Conservation (phyloP, 2,888 invertebrate genomes). For the Pinctada fucata region DNA sequence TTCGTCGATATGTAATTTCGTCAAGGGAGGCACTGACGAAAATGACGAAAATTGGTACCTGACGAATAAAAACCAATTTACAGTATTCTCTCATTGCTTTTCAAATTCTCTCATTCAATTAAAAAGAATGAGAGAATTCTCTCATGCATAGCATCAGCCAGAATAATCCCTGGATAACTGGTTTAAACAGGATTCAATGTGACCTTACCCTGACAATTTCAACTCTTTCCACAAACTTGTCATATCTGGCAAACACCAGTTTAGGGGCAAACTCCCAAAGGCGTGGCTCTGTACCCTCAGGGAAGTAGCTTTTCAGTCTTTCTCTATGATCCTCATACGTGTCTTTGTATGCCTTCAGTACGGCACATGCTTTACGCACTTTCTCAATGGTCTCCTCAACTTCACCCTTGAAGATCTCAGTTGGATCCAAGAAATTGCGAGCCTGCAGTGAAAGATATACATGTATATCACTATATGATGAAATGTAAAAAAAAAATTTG, state of each 20-base stretch:
- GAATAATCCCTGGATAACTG: too few species aligned
- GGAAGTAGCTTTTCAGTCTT: conserved; percentile 75
- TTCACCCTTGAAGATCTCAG: conserved; percentile 95
- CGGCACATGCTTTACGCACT: conserved; percentile 78
- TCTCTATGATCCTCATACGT: conserved; percentile 74
- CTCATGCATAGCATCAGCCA: too few species aligned
- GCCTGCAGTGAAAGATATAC: conserved; percentile 81
- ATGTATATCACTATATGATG: too few species aligned
- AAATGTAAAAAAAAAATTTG: too few species aligned
- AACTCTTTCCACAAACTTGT: conserved; percentile 74
- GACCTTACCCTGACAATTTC: conserved; percentile 70
- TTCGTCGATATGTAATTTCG: too few species aligned
- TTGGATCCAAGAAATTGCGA: conserved; percentile 91
- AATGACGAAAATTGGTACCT: too few species aligned
- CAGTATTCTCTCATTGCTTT: too few species aligned
- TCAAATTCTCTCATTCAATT: too few species aligned
- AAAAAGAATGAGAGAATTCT: too few species aligned
- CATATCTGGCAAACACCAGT: conserved; percentile 76
- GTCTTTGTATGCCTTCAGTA: conserved; percentile 70
- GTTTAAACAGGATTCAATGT: too few species aligned
- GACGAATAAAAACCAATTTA: too few species aligned
- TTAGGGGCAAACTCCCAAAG: conserved; percentile 77
- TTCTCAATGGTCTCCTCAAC: conserved; percentile 94
- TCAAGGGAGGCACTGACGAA: too few species aligned
- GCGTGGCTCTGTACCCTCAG: conserved; percentile 66